A percentile compares a stretch with the other conserved stretches of the same genome.
These are phyloP conservation scores for Dendrolimus houi DNA, from an alignment of 2,888 invertebrate species.

Conservation along the genomic window DNA sequence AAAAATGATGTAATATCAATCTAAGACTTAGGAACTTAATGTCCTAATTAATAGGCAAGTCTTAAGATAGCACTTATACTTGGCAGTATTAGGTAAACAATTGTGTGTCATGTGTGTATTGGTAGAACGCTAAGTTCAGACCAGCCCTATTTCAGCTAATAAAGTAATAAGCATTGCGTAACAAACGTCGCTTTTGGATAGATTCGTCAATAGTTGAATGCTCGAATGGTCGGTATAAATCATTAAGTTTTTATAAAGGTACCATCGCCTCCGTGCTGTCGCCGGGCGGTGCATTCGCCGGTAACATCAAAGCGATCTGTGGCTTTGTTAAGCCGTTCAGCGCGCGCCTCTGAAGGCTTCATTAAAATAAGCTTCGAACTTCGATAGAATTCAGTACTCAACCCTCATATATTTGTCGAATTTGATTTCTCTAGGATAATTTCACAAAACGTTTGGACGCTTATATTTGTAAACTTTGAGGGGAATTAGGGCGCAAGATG, in stretches of 20 bases:
- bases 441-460: too few species aligned
- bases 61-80: too few species aligned
- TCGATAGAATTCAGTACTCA: conserved; percentile 18
- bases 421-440: too few species aligned
- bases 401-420: background rate
- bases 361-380: conserved; percentile 42
- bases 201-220: conserved; percentile 5
- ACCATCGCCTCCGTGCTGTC: conserved; percentile 65
- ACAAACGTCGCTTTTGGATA: conserved; percentile 1
- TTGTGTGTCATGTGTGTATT: too few species aligned
- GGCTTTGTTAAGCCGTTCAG: conserved; percentile 47
- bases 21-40: too few species aligned
- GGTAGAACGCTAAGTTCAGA: too few species aligned
- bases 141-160: background rate
- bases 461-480: too few species aligned
- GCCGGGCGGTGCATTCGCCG: conserved; percentile 34
- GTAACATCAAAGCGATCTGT: conserved; percentile 39
- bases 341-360: conserved; percentile 55
- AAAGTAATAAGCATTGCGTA: background rate
- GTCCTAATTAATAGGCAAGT: too few species aligned
- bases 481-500: too few species aligned
- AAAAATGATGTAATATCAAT: too few species aligned
- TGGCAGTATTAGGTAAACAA: too few species aligned
- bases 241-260: conserved; percentile 69
- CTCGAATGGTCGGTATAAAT: conserved; percentile 52